phyloP scores from a whole-genome alignment of 1,140 invertebrate genomes.

The Zaprionus inermis region DNA sequence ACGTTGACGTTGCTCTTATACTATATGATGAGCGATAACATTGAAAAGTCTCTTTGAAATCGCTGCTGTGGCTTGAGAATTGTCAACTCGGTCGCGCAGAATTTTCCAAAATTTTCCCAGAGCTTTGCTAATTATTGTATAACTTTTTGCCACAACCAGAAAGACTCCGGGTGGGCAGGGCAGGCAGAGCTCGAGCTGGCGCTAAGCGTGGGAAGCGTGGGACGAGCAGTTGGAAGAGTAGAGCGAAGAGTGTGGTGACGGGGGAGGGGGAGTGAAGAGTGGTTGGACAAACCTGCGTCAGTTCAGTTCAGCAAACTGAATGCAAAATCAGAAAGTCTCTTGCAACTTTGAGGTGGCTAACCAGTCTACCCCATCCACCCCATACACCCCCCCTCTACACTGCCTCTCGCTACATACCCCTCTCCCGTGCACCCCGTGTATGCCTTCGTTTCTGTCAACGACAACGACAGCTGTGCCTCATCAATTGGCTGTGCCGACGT shows the following conservation, averaged over 20 bases:
- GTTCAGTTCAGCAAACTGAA: constrained; percentile 17
- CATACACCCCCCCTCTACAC: too few relatives aligned
- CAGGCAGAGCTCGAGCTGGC: too few relatives aligned
- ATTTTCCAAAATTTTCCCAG: constrained; percentile 24
- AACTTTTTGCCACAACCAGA: constrained; percentile 51
- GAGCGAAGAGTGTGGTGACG: too few relatives aligned
- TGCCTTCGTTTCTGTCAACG: not conserved
- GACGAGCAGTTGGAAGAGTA: not conserved
- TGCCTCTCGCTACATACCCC: too few relatives aligned
- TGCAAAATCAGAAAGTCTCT: constrained; percentile 39
- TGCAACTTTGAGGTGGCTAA: not conserved
- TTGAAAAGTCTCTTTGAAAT: not conserved
- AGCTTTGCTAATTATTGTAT: constrained; percentile 53
- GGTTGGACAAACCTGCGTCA: too few relatives aligned
- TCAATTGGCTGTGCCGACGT: constrained; percentile 8
- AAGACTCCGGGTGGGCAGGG: not conserved
- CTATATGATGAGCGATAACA: too few relatives aligned
- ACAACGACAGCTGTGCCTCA: constrained; percentile 24
- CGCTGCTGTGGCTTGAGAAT: not conserved
- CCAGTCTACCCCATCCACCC: too few relatives aligned
- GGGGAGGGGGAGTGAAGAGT: not conserved
- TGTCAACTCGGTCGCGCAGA: not conserved
- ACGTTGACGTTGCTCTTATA: not conserved
- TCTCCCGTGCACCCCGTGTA: constrained; percentile 14
- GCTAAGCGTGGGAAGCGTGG: not conserved